Evolutionary conservation across 2,113 vertebrate genomes (phyloP), one percentile per base, ranked within the genome.

Genomic region (Pelecanus crispus): DNA sequence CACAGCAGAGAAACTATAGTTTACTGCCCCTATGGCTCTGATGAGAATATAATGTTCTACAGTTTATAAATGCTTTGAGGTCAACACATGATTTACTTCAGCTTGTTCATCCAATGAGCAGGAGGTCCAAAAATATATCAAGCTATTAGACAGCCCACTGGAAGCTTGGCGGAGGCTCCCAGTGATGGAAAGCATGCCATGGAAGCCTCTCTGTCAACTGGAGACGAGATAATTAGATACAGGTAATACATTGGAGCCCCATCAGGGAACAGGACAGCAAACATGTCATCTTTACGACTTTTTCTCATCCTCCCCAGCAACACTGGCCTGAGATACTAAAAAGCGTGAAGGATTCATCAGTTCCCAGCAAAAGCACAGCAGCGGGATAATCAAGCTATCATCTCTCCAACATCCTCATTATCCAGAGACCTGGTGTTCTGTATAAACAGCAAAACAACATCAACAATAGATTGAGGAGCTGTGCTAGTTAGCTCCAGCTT

Each of bases 61-160:
- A 97, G 98, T 98, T 98, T 98, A 98, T 98, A 99, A 99, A 99
- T 99, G 99, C 98, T 99, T 98, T 98, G 98, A 98, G 99, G 99
- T 99, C 99, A 99, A 98, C 98, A 98, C 97, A 99, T 99, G 98
- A 99, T 99, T 99, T 99, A 98, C 99, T 99, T 98, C 98, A 97
- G 98, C 98, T 98, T 98, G 98, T 98, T 97, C 98, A 98, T 98
- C 97, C 98, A 98, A 98, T 98, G 97, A 98, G 98, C 98, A 98
- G 95, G 96, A 98, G 98, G 98, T 98, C 98, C 98, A 97, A 98
- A 98, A 98, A 99, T 98, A 98, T 98, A 99, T 99, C 98, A 99
- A 97, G 97, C 97, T 97, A 93, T 97, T 97, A 98, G 98, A 98
- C 98, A 99, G 98, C 97, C 97, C 97, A 98, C 97, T 98, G 97